Percentiles rank a stretch among this genome's conserved stretches.
phyloP scores from a whole-genome alignment of 2,888 invertebrate genomes.

The Platypus cylindrus region DNA sequence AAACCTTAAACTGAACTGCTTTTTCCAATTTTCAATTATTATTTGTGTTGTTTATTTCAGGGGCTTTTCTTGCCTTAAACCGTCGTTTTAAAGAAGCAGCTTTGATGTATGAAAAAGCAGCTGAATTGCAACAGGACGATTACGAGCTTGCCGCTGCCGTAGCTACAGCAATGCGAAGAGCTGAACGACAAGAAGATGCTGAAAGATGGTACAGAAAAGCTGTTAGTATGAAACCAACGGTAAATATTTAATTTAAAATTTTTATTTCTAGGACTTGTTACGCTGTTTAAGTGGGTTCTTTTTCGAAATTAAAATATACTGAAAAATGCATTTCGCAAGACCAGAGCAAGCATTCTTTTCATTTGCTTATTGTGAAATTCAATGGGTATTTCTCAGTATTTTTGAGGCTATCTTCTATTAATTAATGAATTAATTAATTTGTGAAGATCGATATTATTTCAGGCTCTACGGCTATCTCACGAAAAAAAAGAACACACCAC shows the following conservation, averaged over 20 bases:
- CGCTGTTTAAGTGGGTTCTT: background rate
- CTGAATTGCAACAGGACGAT: conserved; percentile 64
- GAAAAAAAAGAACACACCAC: too few species aligned
- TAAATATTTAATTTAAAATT: conserved; percentile 24
- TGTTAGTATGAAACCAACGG: conserved; percentile 34
- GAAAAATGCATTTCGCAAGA: background rate
- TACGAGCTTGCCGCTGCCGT: conserved; percentile 77
- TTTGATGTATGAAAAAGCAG: conserved; percentile 64
- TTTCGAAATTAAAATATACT: background rate
- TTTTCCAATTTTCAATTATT: too few species aligned
- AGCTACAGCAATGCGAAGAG: conserved; percentile 75
- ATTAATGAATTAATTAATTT: too few species aligned
- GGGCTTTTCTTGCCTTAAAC: conserved; percentile 75
- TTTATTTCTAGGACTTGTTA: background rate
- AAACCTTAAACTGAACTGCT: too few species aligned
- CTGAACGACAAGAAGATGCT: conserved; percentile 67
- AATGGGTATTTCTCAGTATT: too few species aligned
- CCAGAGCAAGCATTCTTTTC: too few species aligned
- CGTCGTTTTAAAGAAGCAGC: conserved; percentile 73
- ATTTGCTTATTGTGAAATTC: too few species aligned
- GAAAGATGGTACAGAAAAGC: conserved; percentile 78
- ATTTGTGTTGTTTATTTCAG: conserved; percentile 38
- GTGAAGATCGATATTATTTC: too few species aligned
- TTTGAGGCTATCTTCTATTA: too few species aligned
- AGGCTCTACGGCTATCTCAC: too few species aligned